Conservation (phyloP, 2,888 invertebrate species). For the Spilarctia lutea region DNA sequence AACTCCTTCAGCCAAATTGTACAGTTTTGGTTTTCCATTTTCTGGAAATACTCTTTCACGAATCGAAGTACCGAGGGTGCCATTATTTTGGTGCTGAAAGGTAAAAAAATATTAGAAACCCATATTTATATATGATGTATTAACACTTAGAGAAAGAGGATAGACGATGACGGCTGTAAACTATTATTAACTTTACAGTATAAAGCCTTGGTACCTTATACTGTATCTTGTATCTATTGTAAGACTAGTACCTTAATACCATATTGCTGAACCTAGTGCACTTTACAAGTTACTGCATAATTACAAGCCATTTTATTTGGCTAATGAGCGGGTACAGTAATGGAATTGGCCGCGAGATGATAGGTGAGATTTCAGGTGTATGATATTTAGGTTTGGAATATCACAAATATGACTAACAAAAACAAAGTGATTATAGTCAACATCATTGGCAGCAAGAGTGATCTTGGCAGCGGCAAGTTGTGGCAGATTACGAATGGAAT, state of each 20-base stretch:
- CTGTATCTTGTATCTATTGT: background rate
- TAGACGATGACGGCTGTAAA: too few relatives aligned
- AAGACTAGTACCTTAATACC: too few relatives aligned
- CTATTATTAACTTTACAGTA: too few relatives aligned
- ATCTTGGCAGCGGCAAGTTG: constrained; percentile 86
- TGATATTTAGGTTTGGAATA: background rate
- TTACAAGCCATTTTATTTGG: background rate
- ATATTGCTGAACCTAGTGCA: too few relatives aligned
- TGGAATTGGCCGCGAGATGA: background rate
- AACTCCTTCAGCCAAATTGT: constrained; percentile 70
- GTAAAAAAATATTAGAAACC: background rate
- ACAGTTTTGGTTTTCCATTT: constrained; percentile 63
- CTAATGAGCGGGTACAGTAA: background rate
- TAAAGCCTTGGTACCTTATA: too few relatives aligned
- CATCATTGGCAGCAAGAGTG: constrained; percentile 85
- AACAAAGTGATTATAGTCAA: constrained; percentile 87
- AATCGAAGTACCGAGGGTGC: constrained; percentile 37
- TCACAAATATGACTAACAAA: constrained; percentile 74
- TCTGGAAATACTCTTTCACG: constrained; percentile 61
- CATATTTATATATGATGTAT: too few relatives aligned
- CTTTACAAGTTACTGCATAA: background rate
- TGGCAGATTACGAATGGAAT: constrained; percentile 82
- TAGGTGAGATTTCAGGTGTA: background rate
- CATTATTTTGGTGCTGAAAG: constrained; percentile 64
- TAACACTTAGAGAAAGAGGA: too few relatives aligned